Base-by-base conservation (phyloP, 2,888 invertebrate genomes). In the Polyommatus icarus region DNA sequence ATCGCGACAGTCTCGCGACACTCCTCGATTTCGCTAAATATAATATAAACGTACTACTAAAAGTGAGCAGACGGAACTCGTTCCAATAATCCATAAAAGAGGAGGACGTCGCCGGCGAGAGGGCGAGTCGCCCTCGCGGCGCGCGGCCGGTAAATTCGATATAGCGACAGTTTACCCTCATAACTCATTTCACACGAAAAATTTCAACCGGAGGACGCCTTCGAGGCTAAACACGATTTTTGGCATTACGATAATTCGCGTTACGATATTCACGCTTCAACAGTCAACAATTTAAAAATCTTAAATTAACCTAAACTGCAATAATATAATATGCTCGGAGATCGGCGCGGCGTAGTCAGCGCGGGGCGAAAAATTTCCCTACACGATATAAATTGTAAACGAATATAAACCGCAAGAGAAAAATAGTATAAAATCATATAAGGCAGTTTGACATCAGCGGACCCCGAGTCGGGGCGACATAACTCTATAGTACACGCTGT, bases 201-300 rank as follows among this genome's bases (percentile, higher is more conserved):
- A 75, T 50, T 75, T 54, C 20, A 73, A 73, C 24, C 50, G 5
- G 24, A 73, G 29, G 24, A 18, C 46, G 46, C 75, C 75, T 75
- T 75, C 18, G 46, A 75, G 75, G 75, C 75, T 84, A 84, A 85
- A 84, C 84, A 87, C 85, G 84, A 87, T 89, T 90, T 89, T 88
- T 89, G 89, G 89, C 90, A 83, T 82, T 80, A 76, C 80, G 57
- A 80, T 78, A 81, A 79, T 79, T 77, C 79, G 79, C 76, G 79
- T 78, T 80, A 54, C 46, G 29, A 54, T 10, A 75, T 75, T 46
- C 24, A 73, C 83, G 40, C 73, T 73, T 20, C 46, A 73, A 46
- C 46, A 86, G 88, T 89, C 89, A 87, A 89, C 87, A 83, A 85
- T 86, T 85, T 81, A 82, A 82, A 46, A 81, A 77, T 78, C 80